A percentile compares a stretch with the other conserved stretches of the same genome.
Conservation (phyloP, 2,797 vertebrate genomes). For the Petrocephalus sullivani region DNA sequence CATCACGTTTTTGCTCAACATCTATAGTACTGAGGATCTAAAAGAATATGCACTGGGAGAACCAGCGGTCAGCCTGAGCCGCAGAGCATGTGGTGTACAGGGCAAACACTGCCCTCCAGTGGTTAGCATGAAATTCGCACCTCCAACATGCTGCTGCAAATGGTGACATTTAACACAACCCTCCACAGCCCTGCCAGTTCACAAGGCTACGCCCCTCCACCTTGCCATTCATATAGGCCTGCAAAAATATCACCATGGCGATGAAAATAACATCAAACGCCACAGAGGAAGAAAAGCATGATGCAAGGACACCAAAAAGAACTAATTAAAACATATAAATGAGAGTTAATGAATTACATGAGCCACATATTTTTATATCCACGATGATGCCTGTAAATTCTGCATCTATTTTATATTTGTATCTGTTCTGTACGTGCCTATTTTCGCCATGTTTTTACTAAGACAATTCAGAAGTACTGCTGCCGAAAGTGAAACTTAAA, state of each 20-base stretch:
- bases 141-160: not conserved
- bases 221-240: not conserved
- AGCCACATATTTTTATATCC: not conserved
- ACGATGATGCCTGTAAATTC: not conserved
- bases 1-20: not conserved
- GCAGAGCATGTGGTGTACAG: not conserved
- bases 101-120: not conserved
- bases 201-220: not conserved
- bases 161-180: not conserved
- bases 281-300: not conserved
- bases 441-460: not conserved
- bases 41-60: not conserved
- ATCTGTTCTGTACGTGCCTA: not conserved
- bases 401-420: not conserved
- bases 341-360: not conserved
- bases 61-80: not conserved
- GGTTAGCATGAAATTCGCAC: not conserved
- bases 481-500: not conserved
- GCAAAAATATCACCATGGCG: not conserved
- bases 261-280: not conserved
- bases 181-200: not conserved
- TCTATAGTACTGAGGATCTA: not conserved
- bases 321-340: not conserved
- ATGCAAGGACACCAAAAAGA: not conserved
- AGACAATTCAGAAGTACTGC: not conserved